These are phyloP conservation scores for Eubasilissa regina DNA, from an alignment of 1,140 invertebrate species.

Conservation along the genomic window DNA sequence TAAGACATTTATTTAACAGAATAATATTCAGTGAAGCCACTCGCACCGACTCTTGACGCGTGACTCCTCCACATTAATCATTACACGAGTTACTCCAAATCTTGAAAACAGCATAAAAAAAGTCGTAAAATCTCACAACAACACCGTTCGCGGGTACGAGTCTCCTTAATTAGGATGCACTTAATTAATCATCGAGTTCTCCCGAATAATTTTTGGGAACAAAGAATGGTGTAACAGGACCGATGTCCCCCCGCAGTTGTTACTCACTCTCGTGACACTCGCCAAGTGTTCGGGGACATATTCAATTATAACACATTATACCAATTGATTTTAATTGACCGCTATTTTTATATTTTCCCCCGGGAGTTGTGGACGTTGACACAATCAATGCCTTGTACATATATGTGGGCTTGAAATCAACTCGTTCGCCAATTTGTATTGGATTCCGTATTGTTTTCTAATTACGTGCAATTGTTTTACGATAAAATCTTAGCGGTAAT, in stretches of 20 bases:
- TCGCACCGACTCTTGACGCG: not conserved
- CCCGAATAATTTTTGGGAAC: not conserved
- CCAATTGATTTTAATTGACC: conserved; percentile 58
- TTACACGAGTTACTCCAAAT: conserved; percentile 22
- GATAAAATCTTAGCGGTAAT: not conserved
- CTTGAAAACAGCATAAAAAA: conserved; percentile 29
- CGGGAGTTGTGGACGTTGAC: not conserved
- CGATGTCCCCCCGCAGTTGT: conserved; percentile 46
- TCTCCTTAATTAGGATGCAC: conserved; percentile 24
- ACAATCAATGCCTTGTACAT: not conserved
- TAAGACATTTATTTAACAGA: too few relatives aligned
- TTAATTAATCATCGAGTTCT: conserved; percentile 36
- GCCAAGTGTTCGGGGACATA: conserved; percentile 49
- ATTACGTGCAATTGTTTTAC: conserved; percentile 4
- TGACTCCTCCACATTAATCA: conserved; percentile 22
- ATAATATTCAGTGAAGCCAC: not conserved
- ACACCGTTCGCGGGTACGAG: conserved; percentile 25
- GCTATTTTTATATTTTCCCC: conserved; percentile 40
- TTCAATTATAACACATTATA: conserved; percentile 56
- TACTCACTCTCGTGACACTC: conserved; percentile 39
- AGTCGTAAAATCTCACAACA: conserved; percentile 42
- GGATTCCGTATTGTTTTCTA: conserved; percentile 11
- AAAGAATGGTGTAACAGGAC: conserved; percentile 19
- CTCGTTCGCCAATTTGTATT: conserved; percentile 7
- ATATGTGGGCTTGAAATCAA: conserved; percentile 6